These are phyloP conservation scores for Drosophila nigricruria DNA, from an alignment of 2,888 invertebrate genomes.

Conservation along the genomic window DNA sequence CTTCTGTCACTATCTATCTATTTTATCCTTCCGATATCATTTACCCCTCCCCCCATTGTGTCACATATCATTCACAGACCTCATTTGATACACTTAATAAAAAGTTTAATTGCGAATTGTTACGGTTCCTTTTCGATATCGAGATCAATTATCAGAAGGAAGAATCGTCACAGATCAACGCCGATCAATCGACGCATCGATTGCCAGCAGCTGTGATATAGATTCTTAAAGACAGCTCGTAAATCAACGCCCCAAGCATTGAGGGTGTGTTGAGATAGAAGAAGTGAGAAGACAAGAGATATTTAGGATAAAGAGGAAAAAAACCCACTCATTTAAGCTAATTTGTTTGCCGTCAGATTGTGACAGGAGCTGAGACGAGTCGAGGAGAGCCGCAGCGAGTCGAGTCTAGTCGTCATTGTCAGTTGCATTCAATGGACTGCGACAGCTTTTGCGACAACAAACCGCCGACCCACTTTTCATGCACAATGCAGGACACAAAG, in stretches of 20 bases:
- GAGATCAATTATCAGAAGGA: constrained; percentile 27
- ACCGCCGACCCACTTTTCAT: constrained; percentile 71
- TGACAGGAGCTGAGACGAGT: constrained; percentile 26
- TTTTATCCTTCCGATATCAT: neutral
- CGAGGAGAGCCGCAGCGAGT: neutral
- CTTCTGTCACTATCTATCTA: neutral
- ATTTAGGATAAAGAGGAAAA: constrained; percentile 12
- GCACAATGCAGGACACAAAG: constrained; percentile 54
- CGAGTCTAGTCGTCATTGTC: constrained; percentile 50
- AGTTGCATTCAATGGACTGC: constrained; percentile 50
- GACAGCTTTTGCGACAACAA: constrained; percentile 73
- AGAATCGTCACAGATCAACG: constrained; percentile 12
- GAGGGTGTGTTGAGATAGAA: constrained; percentile 33
- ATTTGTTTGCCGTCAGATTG: constrained; percentile 64
- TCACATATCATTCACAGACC: neutral
- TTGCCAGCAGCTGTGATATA: constrained; percentile 41
- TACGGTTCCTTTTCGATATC: constrained; percentile 19
- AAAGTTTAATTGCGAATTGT: constrained; percentile 33
- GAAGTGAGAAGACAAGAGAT: constrained; percentile 22
- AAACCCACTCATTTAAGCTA: constrained; percentile 64
- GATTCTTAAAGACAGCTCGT: constrained; percentile 30
- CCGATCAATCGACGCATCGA: neutral
- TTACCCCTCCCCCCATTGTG: neutral
- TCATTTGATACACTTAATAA: constrained; percentile 39
- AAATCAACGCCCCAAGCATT: constrained; percentile 29